These are phyloP conservation scores for Rhyacophila brunnea DNA, from an alignment of 1,140 invertebrate species.

Conservation along the genomic window DNA sequence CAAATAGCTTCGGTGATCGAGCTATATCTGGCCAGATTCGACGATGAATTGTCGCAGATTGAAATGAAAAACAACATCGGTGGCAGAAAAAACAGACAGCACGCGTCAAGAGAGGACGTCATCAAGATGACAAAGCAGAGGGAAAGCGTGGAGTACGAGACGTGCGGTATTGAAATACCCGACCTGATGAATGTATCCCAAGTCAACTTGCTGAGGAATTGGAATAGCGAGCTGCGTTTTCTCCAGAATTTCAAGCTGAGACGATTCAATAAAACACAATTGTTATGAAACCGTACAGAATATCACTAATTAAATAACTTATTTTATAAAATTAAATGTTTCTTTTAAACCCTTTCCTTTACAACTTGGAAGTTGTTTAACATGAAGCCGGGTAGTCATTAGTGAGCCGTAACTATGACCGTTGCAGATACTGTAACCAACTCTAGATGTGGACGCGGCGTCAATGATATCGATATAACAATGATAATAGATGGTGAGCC, in stretches of 20 bases:
- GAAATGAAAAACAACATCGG: constrained; percentile 71
- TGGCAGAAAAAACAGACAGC: constrained; percentile 67
- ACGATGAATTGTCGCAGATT: constrained; percentile 77
- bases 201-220: constrained; percentile 59
- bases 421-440: too few relatives aligned
- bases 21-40: constrained; percentile 61
- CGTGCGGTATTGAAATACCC: constrained; percentile 71
- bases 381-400: too few relatives aligned
- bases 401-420: too few relatives aligned
- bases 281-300: too few relatives aligned
- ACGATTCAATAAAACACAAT: constrained; percentile 43
- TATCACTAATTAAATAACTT: too few relatives aligned
- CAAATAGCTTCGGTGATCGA: constrained; percentile 60
- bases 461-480: too few relatives aligned
- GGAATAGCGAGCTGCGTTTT: constrained; percentile 66
- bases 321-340: too few relatives aligned
- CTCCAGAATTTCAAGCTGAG: constrained; percentile 66
- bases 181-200: constrained; percentile 60
- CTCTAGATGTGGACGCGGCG: too few relatives aligned
- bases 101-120: constrained; percentile 71
- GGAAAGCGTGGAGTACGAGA: constrained; percentile 68
- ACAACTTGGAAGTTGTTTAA: too few relatives aligned
- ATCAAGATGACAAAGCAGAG: constrained; percentile 69
- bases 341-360: too few relatives aligned
- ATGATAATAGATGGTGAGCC: too few relatives aligned